Percentiles rank a stretch among this genome's conserved stretches.
phyloP scores from a whole-genome alignment of 1,140 invertebrate species.

The Marisa cornuarietis region DNA sequence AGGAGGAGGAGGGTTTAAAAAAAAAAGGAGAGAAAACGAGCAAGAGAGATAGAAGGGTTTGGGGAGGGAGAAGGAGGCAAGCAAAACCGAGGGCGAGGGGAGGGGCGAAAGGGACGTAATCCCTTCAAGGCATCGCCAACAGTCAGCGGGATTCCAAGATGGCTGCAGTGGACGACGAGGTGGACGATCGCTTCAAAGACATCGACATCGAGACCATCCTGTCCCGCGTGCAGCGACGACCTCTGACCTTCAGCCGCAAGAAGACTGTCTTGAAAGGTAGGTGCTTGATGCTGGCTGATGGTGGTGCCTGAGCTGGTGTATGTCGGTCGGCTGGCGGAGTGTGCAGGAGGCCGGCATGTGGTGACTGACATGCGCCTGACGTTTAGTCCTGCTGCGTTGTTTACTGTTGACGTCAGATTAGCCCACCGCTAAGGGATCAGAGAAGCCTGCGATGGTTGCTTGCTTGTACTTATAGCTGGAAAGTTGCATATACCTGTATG shows the following conservation, averaged over 20 bases:
- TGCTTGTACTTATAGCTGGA: no score
- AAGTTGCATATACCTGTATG: no score
- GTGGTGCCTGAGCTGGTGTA: no score
- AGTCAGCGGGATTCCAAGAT: slow-evolving; percentile 16
- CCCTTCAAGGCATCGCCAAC: background rate
- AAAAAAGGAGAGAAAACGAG: background rate
- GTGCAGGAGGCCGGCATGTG: no score
- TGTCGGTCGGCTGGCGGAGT: no score
- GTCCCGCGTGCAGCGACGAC: slow-evolving; percentile 10
- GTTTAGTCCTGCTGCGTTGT: no score
- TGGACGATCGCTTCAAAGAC: slow-evolving; percentile 17
- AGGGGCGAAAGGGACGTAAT: background rate
- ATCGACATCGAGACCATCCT: slow-evolving; percentile 13
- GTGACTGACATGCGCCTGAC: no score
- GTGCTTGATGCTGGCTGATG: background rate
- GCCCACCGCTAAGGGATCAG: no score
- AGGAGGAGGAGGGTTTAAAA: background rate
- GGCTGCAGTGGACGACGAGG: slow-evolving; percentile 1
- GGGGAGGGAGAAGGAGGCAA: background rate
- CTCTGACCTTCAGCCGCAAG: slow-evolving; percentile 16
- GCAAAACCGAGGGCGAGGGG: no score
- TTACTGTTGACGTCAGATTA: no score
- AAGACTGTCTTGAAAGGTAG: background rate
- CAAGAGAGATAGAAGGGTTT: background rate
- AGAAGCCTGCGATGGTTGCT: no score